phyloP scores from a whole-genome alignment of 2,888 invertebrate species.

The Xestoiulus laeticollis region DNA sequence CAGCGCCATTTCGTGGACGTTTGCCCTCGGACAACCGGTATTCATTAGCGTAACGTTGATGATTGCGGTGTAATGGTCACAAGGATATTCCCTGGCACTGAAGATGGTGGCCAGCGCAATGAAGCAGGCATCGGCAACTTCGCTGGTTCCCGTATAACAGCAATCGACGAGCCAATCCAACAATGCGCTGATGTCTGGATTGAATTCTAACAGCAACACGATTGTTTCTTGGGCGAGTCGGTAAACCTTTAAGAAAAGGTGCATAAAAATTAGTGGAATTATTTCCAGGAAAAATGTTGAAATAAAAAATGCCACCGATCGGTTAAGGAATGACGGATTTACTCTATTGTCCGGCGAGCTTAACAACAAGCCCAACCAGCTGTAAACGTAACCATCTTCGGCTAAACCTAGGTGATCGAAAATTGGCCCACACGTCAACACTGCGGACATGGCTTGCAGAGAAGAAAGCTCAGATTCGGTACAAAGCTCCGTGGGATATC shows the following conservation, averaged over 20 bases:
- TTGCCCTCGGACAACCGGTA: constrained; percentile 90
- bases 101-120: constrained; percentile 95
- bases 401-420: constrained; percentile 85
- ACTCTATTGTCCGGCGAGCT: constrained; percentile 76
- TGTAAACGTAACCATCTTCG: constrained; percentile 89
- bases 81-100: constrained; percentile 95
- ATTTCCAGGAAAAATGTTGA: background rate
- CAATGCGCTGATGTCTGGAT: constrained; percentile 88
- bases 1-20: constrained; percentile 92
- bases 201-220: constrained; percentile 91
- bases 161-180: constrained; percentile 98
- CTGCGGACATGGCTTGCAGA: constrained; percentile 89
- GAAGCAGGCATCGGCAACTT: constrained; percentile 96
- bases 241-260: constrained; percentile 75
- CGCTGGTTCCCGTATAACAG: constrained; percentile 90
- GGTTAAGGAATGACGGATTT: background rate
- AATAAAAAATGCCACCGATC: background rate
- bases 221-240: constrained; percentile 92
- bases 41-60: constrained; percentile 97
- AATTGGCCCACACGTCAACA: constrained; percentile 94
- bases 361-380: constrained; percentile 91
- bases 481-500: constrained; percentile 60
- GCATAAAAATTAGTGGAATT: background rate
- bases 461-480: constrained; percentile 69
- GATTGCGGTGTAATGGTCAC: constrained; percentile 97